Base-by-base conservation (phyloP, 2,888 invertebrate genomes). In the Drosophila histrio region DNA sequence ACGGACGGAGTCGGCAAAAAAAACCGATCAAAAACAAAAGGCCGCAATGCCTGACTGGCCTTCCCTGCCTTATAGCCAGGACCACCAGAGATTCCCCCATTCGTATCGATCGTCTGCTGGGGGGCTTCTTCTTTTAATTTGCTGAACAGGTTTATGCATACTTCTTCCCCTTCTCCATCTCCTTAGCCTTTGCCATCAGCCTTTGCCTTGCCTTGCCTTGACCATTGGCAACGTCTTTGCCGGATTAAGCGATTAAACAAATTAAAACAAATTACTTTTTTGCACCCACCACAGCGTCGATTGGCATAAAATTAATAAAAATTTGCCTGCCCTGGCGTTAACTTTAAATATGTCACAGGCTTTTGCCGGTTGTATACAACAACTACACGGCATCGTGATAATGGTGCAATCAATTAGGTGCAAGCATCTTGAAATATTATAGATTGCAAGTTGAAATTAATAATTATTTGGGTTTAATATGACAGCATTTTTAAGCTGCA, bases 211-310 rank as follows among this genome's bases (percentile, higher is more conserved):
- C 19, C 13, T 41, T 26, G 28, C 8, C 53, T 53, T 53, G 41
- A 13, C 3, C 53, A 52, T 38, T 38, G 38, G 24, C 26, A 41
- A 50, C 52, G 49, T 22, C 36, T 39, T 43, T 21, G 79, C 64
- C 82, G 88, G 88, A 88, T 88, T 88, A 88, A 89, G 88, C 88
- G 88, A 89, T 88, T 88, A 89, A 88, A 85, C 87, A 88, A 89
- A 88, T 88, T 89, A 88, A 89, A 88, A 88, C 88, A 88, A 88
- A 88, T 88, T 89, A 88, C 85, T 81, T 85, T 88, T 88, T 87
- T 87, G 87, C 81, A 87, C 84, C 86, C 81, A 79, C 84, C 84
- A 85, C 86, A 65, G 78, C 70, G 71, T 41, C 53, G 38, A 57
- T 64, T 62, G 57, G 77, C 80, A 86, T 79, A 67, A 88, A 86